Base-by-base conservation (phyloP, 53 echinoderm and acorn worm species). In the Patiria pectinifera region DNA sequence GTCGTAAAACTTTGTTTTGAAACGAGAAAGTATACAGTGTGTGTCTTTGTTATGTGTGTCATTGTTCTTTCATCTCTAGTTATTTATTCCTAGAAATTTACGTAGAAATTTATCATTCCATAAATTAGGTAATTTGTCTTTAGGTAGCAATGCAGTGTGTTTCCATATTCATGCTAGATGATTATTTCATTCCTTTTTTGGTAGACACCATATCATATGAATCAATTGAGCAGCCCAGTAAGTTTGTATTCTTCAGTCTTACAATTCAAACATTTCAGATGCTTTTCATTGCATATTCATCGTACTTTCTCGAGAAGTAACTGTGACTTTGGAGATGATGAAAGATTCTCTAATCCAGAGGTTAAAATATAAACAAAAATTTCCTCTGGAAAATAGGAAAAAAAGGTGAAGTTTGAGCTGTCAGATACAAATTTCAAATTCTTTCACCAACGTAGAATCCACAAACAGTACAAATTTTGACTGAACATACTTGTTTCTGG, bases 111-210 rank as follows among this genome's bases (percentile, higher is more conserved):
- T 53, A 8, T 53, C 53, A 53, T 59, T 66, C 66, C 66, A 16
- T 66, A 66, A 16, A 66, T 0, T 66, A 15, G 18, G 35, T 85
- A 85, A 66, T 19, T 63, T 16, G 6, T 43, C 45, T 85, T 66
- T 35, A 63, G 3, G 25, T 11, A 16, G 45, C 18, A 63, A 19
- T 46, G 11, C 15, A 9, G 4, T 23, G 6, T 74, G 74, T 74
- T 21, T 16, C 63, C 21, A 11, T 79, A 79, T 79, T 79, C 79
- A 79, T 66, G 69, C 62, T 66, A 63, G 15, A 60, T 85, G 47
- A 69, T 69, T 19, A 69, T 85, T 85, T 85, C 45, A 21, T 85
- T 70, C 11, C 70, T 66, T 83, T 85, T 85, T 53, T 53, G 70
- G 63, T 85, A 85, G 69, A 18, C 62, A 2, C 15, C 45, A 66